These are phyloP conservation scores for Microchirus variegatus DNA, from an alignment of 2,797 vertebrate species.

Conservation along the genomic window DNA sequence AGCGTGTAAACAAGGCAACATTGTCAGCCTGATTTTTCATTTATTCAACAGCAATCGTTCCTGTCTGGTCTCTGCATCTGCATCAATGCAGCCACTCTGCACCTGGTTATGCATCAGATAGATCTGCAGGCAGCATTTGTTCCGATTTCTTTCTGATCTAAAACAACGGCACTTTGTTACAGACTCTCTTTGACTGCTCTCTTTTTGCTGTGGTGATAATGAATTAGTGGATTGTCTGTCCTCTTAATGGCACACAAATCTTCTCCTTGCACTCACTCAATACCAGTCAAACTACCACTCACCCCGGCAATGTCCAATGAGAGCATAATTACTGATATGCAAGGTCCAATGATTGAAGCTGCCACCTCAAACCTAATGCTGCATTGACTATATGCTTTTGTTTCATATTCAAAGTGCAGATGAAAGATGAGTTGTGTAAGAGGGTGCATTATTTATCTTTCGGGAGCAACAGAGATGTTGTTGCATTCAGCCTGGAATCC, in stretches of 20 bases:
- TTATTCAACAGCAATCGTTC: conserved; percentile 25
- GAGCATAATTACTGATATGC: conserved; percentile 61
- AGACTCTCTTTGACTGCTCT: conserved; percentile 15
- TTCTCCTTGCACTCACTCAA: conserved; percentile 52
- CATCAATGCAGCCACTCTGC: conserved; percentile 55
- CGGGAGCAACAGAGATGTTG: conserved; percentile 51
- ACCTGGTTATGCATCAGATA: conserved; percentile 36
- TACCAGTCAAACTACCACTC: conserved; percentile 61
- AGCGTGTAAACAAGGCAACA: background rate
- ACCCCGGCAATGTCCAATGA: conserved; percentile 62
- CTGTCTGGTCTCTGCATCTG: conserved; percentile 37
- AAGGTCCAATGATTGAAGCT: conserved; percentile 49
- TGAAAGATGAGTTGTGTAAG: conserved; percentile 59
- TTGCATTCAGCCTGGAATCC: conserved; percentile 55
- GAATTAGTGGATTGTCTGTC: conserved; percentile 47
- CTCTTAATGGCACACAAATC: conserved; percentile 52
- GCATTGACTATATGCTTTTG: conserved; percentile 24
- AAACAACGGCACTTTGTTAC: background rate
- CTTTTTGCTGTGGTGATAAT: conserved; percentile 41
- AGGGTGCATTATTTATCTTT: conserved; percentile 66
- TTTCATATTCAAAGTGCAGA: conserved; percentile 44
- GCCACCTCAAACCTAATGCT: conserved; percentile 37
- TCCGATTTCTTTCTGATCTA: conserved; percentile 7
- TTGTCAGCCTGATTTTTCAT: conserved; percentile 2
- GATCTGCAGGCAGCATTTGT: conserved; percentile 39